Percentiles rank a stretch among this genome's conserved stretches.
Conservation (phyloP, 2,797 vertebrate species). For the Melanitta fusca region DNA sequence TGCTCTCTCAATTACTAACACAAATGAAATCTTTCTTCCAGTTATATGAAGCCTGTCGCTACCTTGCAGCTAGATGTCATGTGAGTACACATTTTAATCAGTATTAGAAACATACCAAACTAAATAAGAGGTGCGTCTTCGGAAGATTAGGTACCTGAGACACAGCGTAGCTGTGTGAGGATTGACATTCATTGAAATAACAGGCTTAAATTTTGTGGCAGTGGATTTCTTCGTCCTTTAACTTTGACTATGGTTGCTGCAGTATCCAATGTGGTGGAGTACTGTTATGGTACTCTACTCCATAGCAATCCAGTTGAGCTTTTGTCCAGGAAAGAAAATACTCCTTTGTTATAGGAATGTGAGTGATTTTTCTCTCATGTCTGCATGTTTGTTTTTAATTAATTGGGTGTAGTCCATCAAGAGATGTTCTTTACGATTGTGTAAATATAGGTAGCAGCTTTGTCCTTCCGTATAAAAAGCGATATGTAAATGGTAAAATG, state of each 20-base stretch:
- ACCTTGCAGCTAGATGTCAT: conserved; percentile 97
- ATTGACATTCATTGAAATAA: neutral
- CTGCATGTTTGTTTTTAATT: neutral
- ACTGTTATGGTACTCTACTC: neutral
- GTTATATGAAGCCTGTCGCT: conserved; percentile 95
- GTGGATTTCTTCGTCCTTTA: neutral
- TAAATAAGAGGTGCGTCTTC: neutral
- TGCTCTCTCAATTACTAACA: neutral
- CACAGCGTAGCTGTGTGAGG: neutral
- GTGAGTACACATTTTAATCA: conserved; percentile 84
- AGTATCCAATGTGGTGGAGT: neutral
- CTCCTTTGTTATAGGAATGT: neutral
- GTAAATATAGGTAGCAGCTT: neutral
- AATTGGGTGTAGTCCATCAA: neutral
- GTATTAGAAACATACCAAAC: neutral
- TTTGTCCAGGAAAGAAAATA: neutral
- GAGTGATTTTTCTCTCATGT: neutral
- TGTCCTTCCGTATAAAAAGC: neutral
- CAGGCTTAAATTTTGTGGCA: neutral
- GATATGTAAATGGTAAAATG: neutral
- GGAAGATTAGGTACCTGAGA: neutral
- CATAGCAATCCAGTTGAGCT: neutral
- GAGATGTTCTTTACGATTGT: neutral
- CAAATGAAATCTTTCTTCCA: conserved; percentile 71
- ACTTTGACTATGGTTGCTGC: neutral